Percentiles rank a stretch among this genome's conserved stretches.
Evolutionary conservation across 2,888 invertebrate species (phyloP).

Genomic region (Girardia tigrina): DNA sequence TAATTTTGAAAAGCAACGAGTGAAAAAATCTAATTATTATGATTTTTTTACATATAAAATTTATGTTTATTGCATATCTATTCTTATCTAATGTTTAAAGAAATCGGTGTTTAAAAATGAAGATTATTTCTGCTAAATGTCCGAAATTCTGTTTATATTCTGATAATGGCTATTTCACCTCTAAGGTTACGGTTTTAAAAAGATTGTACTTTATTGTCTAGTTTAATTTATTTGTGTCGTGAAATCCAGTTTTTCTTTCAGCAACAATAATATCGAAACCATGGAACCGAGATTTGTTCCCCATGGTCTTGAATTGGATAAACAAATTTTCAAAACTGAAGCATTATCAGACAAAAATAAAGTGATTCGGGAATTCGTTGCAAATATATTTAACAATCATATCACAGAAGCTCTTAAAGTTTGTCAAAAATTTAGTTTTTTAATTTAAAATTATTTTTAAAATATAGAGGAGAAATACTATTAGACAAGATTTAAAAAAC

Average conservation of each 20-base stretch:
- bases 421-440: not conserved
- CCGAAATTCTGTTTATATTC: too few relatives aligned
- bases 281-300: constrained; percentile 35
- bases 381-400: constrained; percentile 32
- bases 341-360: constrained; percentile 33
- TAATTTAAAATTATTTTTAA: not conserved
- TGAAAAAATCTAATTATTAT: too few relatives aligned
- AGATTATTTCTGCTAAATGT: too few relatives aligned
- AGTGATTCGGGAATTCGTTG: constrained; percentile 34
- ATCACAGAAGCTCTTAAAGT: constrained; percentile 36
- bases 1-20: too few relatives aligned
- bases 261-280: not conserved
- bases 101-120: too few relatives aligned
- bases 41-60: too few relatives aligned
- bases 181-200: too few relatives aligned
- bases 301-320: constrained; percentile 32
- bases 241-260: not conserved
- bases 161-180: too few relatives aligned
- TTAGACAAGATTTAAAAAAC: constrained; percentile 34
- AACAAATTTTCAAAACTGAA: constrained; percentile 33
- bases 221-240: too few relatives aligned
- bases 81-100: too few relatives aligned
- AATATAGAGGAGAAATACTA: constrained; percentile 29
- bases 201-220: too few relatives aligned
- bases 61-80: too few relatives aligned